Percentiles rank a stretch among this genome's conserved stretches.
phyloP scores from a whole-genome alignment of 2,888 invertebrate genomes.

The Zygogramma bicolorata region DNA sequence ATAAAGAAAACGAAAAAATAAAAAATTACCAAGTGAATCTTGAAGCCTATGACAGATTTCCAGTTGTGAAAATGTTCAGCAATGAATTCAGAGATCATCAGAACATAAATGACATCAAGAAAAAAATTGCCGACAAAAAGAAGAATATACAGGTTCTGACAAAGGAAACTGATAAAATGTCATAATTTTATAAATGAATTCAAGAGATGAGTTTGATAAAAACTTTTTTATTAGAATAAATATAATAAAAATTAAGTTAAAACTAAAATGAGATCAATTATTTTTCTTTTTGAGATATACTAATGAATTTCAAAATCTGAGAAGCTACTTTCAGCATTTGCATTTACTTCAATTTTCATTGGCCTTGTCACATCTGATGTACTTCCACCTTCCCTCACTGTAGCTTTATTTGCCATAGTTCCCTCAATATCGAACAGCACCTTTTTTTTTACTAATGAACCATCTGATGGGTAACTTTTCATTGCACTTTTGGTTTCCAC shows the following conservation, averaged over 20 bases:
- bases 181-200: background rate
- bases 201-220: background rate
- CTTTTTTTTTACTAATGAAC: slow-evolving; percentile 73
- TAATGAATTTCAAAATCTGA: slow-evolving; percentile 53
- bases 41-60: background rate
- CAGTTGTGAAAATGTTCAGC: background rate
- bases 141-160: slow-evolving; percentile 5
- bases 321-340: slow-evolving; percentile 44
- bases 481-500: slow-evolving; percentile 69
- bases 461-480: slow-evolving; percentile 71
- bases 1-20: background rate
- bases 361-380: slow-evolving; percentile 8
- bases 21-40: background rate
- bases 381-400: background rate
- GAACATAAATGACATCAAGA: background rate
- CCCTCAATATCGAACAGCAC: slow-evolving; percentile 75
- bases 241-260: background rate
- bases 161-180: slow-evolving; percentile 14
- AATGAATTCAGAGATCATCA: background rate
- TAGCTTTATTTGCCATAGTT: slow-evolving; percentile 43
- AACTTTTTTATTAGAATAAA: background rate
- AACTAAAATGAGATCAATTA: background rate
- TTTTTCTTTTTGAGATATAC: background rate
- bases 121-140: background rate
- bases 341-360: slow-evolving; percentile 29